Base-by-base conservation (phyloP, 2,797 vertebrate genomes). In the Knipowitschia caucasica region DNA sequence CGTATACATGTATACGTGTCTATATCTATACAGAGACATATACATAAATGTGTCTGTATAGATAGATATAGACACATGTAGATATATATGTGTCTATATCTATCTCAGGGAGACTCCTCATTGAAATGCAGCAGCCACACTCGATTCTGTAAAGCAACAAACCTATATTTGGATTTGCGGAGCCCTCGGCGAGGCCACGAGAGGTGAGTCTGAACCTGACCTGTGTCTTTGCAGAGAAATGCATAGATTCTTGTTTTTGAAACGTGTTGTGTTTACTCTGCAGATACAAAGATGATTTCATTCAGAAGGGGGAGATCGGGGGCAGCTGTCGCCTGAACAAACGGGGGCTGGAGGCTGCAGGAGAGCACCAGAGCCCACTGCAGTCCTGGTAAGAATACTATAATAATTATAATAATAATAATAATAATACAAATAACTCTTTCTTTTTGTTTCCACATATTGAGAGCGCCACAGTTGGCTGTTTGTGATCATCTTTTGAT, bases 231-330 rank as follows among this genome's bases (percentile, higher is more conserved):
- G 33, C 25, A n/a, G 39, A 49, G 23, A 11, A 29, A 34, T 1
- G 50, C 25, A 34, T 14, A 12, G 39, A 8, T 46, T 51, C 4
- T 47, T 33, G 4, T 39, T 14, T 40, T 11, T 39, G 24, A 45
- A 62, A 53, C 9, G 30, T 6, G 31, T 23, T 2, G 3, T 52
- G 17, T 53, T 81, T 49, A 17, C 56, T 25, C 35, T 75, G 52
- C 81, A 99, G 96, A 73, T 99, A 95, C 87, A 94, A 91, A 69
- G 96, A 99, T 81, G 93, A 96, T 82, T 97, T 99, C 68, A 70
- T 98, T 42, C 92, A 90, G 75, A 73, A 67, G 35, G 92, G 92
- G 14, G 91, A 97, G 77, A 91, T 99, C 18, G 97, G 96, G 5
- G 95, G 95, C 38, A 82, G 69, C 29, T 99, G 97, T 73, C 75